Conservation (phyloP, 2,888 invertebrate genomes). For the Dinocampus coccinellae region DNA sequence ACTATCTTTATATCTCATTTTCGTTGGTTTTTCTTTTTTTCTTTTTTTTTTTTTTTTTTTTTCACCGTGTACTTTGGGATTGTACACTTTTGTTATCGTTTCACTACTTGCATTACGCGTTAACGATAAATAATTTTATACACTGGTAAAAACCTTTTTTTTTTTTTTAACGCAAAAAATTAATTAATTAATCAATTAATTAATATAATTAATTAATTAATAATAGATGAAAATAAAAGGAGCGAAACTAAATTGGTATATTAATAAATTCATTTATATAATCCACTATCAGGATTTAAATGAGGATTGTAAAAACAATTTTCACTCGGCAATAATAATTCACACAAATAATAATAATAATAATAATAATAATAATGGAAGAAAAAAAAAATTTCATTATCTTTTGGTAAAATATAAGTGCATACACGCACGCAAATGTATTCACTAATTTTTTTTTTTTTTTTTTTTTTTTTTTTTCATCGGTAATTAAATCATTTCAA, state of each 20-base stretch:
- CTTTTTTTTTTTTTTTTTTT: background rate
- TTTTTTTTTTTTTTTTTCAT: background rate
- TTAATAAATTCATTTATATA: background rate
- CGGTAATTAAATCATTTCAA: conserved; percentile 5
- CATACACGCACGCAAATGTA: background rate
- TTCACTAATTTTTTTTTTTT: too few species aligned
- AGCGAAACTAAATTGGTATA: background rate
- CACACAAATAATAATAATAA: too few species aligned
- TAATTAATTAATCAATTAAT: too few species aligned
- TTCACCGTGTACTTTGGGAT: background rate
- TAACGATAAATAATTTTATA: background rate
- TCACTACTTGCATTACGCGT: background rate
- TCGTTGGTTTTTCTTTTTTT: too few species aligned
- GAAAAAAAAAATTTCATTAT: background rate
- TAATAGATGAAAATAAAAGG: background rate
- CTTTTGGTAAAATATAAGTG: background rate
- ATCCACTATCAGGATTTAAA: background rate
- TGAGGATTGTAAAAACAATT: background rate
- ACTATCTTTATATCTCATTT: background rate
- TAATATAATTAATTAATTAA: too few species aligned
- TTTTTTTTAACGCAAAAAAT: too few species aligned
- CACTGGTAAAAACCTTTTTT: background rate
- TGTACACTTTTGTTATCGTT: background rate
- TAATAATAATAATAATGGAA: background rate
- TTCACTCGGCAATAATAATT: background rate